A percentile compares a stretch with the other conserved stretches of the same genome.
Conservation (phyloP, 2,113 vertebrate species). For the Orcinus orca region DNA sequence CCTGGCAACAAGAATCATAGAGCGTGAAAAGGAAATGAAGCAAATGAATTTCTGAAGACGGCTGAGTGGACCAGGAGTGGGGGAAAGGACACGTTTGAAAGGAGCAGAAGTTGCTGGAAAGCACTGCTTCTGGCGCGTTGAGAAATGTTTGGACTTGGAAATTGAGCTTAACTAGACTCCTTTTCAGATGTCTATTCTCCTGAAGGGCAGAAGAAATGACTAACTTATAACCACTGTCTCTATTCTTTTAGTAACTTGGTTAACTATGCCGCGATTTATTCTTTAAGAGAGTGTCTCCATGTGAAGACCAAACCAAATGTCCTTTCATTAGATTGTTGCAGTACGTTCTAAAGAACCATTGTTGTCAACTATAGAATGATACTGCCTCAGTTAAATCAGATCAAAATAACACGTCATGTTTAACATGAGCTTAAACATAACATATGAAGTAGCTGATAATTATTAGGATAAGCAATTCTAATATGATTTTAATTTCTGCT, state of each 20-base stretch:
- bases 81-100: background rate
- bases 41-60: constrained; percentile 24
- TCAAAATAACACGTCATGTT: background rate
- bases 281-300: constrained; percentile 23
- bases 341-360: constrained; percentile 29
- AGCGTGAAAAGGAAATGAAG: background rate
- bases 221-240: background rate
- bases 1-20: background rate
- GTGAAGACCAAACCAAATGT: constrained; percentile 39
- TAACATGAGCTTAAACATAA: background rate
- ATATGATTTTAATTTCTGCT: background rate
- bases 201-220: background rate
- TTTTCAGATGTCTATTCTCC: background rate
- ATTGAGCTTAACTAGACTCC: background rate
- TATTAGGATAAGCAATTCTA: background rate
- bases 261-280: constrained; percentile 46
- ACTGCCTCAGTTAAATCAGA: background rate
- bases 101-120: background rate
- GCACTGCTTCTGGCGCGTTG: background rate
- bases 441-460: background rate
- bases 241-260: constrained; percentile 9
- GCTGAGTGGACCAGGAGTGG: background rate
- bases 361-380: background rate
- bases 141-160: background rate
- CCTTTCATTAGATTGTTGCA: constrained; percentile 20